Percentiles rank a stretch among this genome's conserved stretches.
phyloP scores from a whole-genome alignment of 2,113 vertebrate species.

The Aleadryas rufinucha region DNA sequence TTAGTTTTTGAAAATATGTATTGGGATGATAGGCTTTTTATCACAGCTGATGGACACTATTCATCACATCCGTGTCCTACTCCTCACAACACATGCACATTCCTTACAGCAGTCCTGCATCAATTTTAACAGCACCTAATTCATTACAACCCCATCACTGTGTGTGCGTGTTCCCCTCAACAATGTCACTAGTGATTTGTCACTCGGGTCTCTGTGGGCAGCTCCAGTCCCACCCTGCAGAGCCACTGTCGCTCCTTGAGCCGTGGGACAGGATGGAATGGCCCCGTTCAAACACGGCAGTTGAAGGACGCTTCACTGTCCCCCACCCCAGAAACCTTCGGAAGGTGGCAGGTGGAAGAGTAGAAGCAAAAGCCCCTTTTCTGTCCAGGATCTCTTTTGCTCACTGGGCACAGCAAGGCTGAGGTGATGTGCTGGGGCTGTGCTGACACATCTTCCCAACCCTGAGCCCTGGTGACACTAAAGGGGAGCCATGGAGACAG shows the following conservation, averaged over 20 bases:
- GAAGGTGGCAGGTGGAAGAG: neutral
- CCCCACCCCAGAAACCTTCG: accelerated
- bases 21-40: slow-evolving; percentile 30
- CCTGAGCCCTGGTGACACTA: accelerated
- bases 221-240: neutral
- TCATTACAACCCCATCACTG: neutral
- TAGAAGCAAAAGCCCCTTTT: neutral
- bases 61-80: neutral
- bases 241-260: accelerated
- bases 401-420: neutral
- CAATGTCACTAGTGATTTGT: accelerated
- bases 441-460: neutral
- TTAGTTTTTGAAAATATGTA: slow-evolving; percentile 30
- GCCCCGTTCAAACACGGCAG: accelerated
- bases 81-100: neutral
- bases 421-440: neutral
- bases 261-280: accelerated
- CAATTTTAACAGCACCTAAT: neutral
- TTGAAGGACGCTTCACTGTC: neutral
- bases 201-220: neutral
- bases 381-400: neutral
- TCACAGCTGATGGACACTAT: slow-evolving; percentile 27
- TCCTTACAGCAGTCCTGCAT: neutral
- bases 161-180: neutral
- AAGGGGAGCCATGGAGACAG: neutral